Base-by-base conservation (phyloP, 2,888 invertebrate species). In the Pammene aurita region DNA sequence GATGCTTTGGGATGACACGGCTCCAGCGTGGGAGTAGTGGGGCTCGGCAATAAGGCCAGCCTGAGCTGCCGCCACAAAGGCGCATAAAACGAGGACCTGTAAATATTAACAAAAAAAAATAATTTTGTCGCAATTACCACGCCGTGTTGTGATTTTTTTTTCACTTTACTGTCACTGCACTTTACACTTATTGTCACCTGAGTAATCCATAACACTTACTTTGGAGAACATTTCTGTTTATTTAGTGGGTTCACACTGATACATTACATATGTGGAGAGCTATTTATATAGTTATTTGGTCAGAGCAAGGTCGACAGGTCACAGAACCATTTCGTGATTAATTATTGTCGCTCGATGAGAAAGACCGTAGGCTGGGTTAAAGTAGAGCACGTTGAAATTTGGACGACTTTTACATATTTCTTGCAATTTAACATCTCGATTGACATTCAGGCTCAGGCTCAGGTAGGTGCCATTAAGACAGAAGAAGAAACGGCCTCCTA, bases 1-100 rank as follows among this genome's bases (percentile, higher is more conserved):
- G 42, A 88, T 85, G 73, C 87, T 83, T 74, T 92, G 90, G 0
- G 86, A 85, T 4, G 89, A 85, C 1, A 87, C 79, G 7, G 84
- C 84, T 5, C 54, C 67, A 34, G 75, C 78, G 26, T 77, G 72
- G 11, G 78, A 74, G 66, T 77, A 72, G 72, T 78, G 76, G 14
- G 75, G 74, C 42, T 72, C 73, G 2, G 68, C 74, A 57, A 76
- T 68, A 48, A 77, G 75, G 9, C 75, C 76, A 16, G 76, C 76
- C 6, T 77, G 71, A 6, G 77, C 74, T 1, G 77, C 75, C 67
- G 76, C 77, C 79, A 77, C 66, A 70, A 80, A 70, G 74, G 79
- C 73, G 73, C 76, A 38, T 73, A 82, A 14, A 58, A 73, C 58
- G 7, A 76, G n/a, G 16, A 76, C 50, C 77, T 77, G 73, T 5